These are phyloP conservation scores for Cichladusa arquata DNA, from an alignment of 2,113 vertebrate species.

Conservation along the genomic window DNA sequence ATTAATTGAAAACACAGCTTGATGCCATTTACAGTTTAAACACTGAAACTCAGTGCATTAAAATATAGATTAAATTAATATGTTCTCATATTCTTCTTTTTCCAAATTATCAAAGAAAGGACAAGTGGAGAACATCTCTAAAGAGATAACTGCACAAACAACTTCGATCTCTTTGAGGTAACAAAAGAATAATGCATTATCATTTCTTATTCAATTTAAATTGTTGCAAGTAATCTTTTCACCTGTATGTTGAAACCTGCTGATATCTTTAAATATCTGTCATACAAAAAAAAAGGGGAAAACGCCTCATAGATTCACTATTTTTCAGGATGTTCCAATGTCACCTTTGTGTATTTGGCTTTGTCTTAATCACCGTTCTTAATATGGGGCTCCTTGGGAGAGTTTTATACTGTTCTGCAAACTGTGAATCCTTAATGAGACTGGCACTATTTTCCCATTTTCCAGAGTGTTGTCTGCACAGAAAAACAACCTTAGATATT, in stretches of 20 bases:
- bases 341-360: neutral
- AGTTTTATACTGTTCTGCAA: neutral
- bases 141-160: neutral
- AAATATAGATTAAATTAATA: slow-evolving; percentile 8
- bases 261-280: neutral
- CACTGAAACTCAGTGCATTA: slow-evolving; percentile 25
- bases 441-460: neutral
- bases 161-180: neutral
- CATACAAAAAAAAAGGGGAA: neutral
- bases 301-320: neutral
- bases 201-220: neutral
- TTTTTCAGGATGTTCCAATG: neutral
- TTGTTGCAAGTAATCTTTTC: neutral
- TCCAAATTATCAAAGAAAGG: neutral
- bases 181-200: neutral
- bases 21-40: slow-evolving; percentile 40
- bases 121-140: neutral
- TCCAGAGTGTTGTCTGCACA: neutral
- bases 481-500: neutral
- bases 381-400: neutral
- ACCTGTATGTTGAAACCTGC: neutral
- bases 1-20: slow-evolving; percentile 63
- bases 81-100: neutral
- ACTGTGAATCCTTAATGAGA: neutral
- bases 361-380: neutral